These are phyloP conservation scores for Papilio elwesi DNA, from an alignment of 2,888 invertebrate genomes.

Conservation along the genomic window DNA sequence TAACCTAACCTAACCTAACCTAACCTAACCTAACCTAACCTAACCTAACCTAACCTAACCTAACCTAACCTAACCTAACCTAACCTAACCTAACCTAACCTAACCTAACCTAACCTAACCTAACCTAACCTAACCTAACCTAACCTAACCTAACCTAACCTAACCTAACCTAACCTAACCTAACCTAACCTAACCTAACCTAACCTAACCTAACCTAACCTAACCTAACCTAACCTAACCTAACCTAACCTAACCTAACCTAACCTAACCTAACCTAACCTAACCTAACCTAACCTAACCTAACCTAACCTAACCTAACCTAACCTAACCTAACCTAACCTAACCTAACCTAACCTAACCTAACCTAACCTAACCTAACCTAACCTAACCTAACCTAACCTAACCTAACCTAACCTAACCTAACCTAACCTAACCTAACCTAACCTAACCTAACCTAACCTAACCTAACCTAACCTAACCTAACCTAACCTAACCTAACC, in stretches of 20 bases:
- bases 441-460: slow-evolving; percentile 43
- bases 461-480: no score
- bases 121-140: slow-evolving; percentile 41
- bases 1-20: slow-evolving; percentile 42
- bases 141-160: slow-evolving; percentile 37
- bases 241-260: slow-evolving; percentile 39
- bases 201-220: slow-evolving; percentile 18
- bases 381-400: slow-evolving; percentile 19
- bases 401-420: background rate
- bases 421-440: slow-evolving; percentile 23
- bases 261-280: slow-evolving; percentile 40
- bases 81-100: no score
- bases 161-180: slow-evolving; percentile 42
- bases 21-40: slow-evolving; percentile 39
- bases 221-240: slow-evolving; percentile 17
- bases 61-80: slow-evolving; percentile 42
- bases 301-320: slow-evolving; percentile 41
- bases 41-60: slow-evolving; percentile 41
- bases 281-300: slow-evolving; percentile 33
- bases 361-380: no score
- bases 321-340: slow-evolving; percentile 43
- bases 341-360: slow-evolving; percentile 44
- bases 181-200: slow-evolving; percentile 41
- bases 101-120: slow-evolving; percentile 42
- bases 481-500: no score